Base-by-base conservation (phyloP, 2,113 vertebrate species). In the Hippocampus comes region DNA sequence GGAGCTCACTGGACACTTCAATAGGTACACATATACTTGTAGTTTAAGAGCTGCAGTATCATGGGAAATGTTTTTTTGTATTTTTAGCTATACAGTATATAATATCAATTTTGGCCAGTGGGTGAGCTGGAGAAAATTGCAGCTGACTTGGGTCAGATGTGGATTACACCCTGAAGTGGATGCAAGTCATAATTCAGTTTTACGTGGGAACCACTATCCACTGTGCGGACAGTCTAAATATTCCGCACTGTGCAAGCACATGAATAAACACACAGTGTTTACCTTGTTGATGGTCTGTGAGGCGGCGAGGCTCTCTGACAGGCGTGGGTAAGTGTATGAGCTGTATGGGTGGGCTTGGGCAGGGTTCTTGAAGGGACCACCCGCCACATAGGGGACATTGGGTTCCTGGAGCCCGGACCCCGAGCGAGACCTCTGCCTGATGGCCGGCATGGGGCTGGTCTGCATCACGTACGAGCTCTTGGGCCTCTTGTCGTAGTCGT, bases 361-460 rank as follows among this genome's bases (percentile, higher is more conserved):
- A 60, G 94, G 93, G 68, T 93, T 92, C 93, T 94, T 97, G 87
- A 98, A 96, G 70, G 93, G 93, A 46, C 90, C 88, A 48, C 93
- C 93, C 61, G 93, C 90, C 55, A 93, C 94, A 0, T 95, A 96
- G 43, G 95, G 95, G 82, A 94, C 83, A 80, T 92, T 92, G 0
- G 96, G 97, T 86, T 99, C 97, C 92, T 98, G 96, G 70, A 99
- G 94, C 23, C 97, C 97, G 0, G 97, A 99, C 42, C 97, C 97
- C 0, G 97, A 99, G 42, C 94, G 89, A 65, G 97, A 98, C 23
- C 97, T 91, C 89, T 99, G 97, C 69, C 97, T 90, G 88, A 99
- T 96, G 9, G 95, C 81, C 0, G 96, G 97, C 78, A 96, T 96
- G 70, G 97, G 95, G 82, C 97, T 99, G 0, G 93, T 94, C 48